Percentiles rank a stretch among this genome's conserved stretches.
These are phyloP conservation scores for Xestia sexstrigata DNA, from an alignment of 2,888 invertebrate species.

Conservation along the genomic window DNA sequence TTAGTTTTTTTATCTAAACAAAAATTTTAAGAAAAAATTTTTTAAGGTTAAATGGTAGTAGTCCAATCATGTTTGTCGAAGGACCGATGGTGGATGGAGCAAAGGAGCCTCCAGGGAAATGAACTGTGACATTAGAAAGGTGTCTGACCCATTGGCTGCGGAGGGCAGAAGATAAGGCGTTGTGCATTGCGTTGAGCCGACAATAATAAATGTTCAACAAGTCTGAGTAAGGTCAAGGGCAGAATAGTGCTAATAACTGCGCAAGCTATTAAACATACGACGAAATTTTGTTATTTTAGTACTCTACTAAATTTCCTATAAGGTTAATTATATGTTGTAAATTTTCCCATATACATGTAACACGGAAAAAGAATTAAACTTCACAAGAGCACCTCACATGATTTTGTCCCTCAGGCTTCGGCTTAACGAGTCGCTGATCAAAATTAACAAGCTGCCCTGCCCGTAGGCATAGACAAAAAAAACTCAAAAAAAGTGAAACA, in stretches of 20 bases:
- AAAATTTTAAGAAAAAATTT: no score
- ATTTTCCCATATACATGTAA: not conserved
- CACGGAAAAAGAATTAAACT: not conserved
- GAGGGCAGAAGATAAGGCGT: not conserved
- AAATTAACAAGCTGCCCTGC: slow-evolving; percentile 25
- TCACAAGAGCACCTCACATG: not conserved
- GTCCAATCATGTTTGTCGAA: not conserved
- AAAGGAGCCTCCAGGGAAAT: not conserved
- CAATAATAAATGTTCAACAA: no score
- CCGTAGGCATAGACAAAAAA: not conserved
- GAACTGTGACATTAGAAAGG: not conserved
- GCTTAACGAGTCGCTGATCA: slow-evolving; percentile 1
- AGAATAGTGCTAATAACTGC: not conserved
- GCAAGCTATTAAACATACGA: not conserved
- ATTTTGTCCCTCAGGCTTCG: not conserved
- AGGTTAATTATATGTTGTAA: not conserved
- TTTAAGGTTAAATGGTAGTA: not conserved
- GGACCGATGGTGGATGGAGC: not conserved
- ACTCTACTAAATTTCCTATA: not conserved
- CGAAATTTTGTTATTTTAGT: not conserved
- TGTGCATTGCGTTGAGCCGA: no score
- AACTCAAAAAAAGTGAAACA: slow-evolving; percentile 8
- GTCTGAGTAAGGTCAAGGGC: not conserved
- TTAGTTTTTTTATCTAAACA: not conserved
- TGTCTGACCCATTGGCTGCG: not conserved